Evolutionary conservation across 2,797 vertebrate genomes (phyloP).

Genomic region (Orientallactaga sibirica): DNA sequence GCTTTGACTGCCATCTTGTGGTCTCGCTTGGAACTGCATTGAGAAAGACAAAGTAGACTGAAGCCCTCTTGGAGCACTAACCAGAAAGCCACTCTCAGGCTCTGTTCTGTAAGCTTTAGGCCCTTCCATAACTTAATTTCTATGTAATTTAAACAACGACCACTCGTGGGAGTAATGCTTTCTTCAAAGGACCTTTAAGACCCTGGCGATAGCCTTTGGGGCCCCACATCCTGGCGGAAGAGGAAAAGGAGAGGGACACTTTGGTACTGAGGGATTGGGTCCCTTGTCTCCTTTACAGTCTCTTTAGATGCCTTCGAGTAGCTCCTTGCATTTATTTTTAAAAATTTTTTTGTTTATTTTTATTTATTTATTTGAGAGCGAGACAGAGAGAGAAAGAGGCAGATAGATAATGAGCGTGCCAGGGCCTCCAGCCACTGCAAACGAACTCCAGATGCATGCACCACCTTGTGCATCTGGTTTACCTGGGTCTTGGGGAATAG

Average conservation of each 20-base stretch:
- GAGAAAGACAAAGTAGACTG: not conserved
- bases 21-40: not conserved
- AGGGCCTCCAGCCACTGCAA: no score
- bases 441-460: no score
- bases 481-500: no score
- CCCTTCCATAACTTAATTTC: not conserved
- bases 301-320: not conserved
- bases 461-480: no score
- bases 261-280: not conserved
- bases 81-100: not conserved
- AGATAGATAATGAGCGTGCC: no score
- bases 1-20: conserved; percentile 63
- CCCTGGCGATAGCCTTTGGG: not conserved
- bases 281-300: not conserved
- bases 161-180: not conserved
- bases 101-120: not conserved
- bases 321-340: no score
- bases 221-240: no score
- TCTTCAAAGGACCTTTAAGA: not conserved
- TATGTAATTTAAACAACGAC: not conserved
- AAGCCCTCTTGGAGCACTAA: not conserved
- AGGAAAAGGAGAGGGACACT: not conserved
- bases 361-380: no score
- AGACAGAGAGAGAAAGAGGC: no score
- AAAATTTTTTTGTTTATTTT: no score